Conservation (phyloP, 2,888 invertebrate species). For the Xanthorhoe designata region DNA sequence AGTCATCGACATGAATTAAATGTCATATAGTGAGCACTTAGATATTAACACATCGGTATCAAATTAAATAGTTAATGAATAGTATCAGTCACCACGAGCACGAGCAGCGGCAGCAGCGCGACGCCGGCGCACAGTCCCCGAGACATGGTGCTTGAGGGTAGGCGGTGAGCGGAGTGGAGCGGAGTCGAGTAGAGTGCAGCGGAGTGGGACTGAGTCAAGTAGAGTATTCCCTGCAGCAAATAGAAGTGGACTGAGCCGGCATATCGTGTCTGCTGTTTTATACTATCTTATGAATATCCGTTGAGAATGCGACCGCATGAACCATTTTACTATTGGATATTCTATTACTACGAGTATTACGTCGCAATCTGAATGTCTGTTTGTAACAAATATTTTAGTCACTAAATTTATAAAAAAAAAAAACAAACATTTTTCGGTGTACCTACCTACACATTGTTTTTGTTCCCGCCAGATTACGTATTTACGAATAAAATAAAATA, state of each 20-base stretch:
- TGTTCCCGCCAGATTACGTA: too few relatives aligned
- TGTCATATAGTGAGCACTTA: too few relatives aligned
- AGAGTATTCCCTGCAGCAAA: not conserved
- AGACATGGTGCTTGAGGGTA: not conserved
- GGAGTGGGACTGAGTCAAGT: not conserved
- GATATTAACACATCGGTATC: too few relatives aligned
- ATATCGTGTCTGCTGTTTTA: not conserved
- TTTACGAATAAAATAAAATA: too few relatives aligned
- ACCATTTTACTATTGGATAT: not conserved
- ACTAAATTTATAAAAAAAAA: too few relatives aligned
- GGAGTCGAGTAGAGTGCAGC: not conserved
- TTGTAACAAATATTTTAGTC: too few relatives aligned
- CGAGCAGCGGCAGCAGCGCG: not conserved
- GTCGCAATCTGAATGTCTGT: not conserved
- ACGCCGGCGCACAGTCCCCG: not conserved
- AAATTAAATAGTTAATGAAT: too few relatives aligned
- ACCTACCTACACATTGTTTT: too few relatives aligned
- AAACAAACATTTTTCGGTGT: too few relatives aligned
- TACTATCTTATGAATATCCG: not conserved
- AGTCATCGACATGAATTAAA: too few relatives aligned
- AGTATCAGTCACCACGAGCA: not conserved
- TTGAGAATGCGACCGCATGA: not conserved
- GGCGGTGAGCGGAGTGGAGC: not conserved
- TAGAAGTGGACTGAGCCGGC: not conserved
- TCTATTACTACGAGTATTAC: too few relatives aligned